These are phyloP conservation scores for Athalia cordata DNA, from an alignment of 2,888 invertebrate genomes.

Conservation along the genomic window DNA sequence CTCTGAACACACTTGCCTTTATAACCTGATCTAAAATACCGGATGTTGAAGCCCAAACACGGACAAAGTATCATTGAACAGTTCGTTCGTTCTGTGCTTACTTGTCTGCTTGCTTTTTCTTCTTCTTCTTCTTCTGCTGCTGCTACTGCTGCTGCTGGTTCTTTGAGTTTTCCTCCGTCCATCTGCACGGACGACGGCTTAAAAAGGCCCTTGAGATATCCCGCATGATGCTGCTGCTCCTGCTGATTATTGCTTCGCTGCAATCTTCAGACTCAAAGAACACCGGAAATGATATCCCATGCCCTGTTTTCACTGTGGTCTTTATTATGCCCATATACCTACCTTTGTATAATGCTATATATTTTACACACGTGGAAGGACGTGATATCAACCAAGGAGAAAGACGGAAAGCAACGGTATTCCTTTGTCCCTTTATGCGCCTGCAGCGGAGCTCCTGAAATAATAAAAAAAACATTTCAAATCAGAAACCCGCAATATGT, in stretches of 20 bases:
- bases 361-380: too few species aligned
- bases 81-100: not conserved
- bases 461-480: too few species aligned
- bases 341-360: not conserved
- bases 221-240: slow-evolving; percentile 17
- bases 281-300: slow-evolving; percentile 26
- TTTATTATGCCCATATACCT: not conserved
- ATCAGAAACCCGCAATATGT: not conserved
- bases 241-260: too few species aligned
- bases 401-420: slow-evolving; percentile 4
- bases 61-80: slow-evolving; percentile 42
- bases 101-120: too few species aligned
- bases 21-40: slow-evolving; percentile 44
- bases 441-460: too few species aligned
- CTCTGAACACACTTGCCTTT: slow-evolving; percentile 20
- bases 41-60: slow-evolving; percentile 40
- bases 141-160: too few species aligned
- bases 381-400: too few species aligned
- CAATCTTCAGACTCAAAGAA: not conserved
- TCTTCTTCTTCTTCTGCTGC: too few species aligned
- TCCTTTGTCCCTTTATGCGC: slow-evolving; percentile 14
- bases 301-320: slow-evolving; percentile 12
- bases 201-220: slow-evolving; percentile 25
- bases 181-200: slow-evolving; percentile 8
- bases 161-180: too few species aligned